Conservation (phyloP, 35 echinoderm and acorn worm species). For the Patiria miniata region DNA sequence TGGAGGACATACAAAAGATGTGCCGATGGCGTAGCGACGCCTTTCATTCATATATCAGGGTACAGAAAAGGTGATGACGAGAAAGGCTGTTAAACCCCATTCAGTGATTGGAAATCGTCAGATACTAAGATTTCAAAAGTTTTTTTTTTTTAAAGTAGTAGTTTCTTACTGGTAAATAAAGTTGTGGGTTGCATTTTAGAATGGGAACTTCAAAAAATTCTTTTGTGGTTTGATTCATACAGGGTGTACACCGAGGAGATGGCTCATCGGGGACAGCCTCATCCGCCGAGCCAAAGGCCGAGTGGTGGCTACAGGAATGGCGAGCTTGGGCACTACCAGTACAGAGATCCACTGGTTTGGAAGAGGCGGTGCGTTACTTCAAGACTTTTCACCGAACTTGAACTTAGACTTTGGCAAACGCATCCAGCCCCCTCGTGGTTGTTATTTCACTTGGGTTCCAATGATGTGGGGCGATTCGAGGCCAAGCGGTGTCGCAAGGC, state of each 20-base stretch:
- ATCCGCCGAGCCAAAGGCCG: background rate
- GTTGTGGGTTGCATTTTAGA: background rate
- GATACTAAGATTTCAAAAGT: background rate
- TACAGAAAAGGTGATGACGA: background rate
- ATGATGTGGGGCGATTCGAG: background rate
- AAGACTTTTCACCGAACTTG: background rate
- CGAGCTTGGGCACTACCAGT: background rate
- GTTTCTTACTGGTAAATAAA: background rate
- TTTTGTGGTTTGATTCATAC: background rate
- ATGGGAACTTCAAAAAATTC: background rate
- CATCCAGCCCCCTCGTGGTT: background rate
- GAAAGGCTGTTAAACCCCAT: background rate
- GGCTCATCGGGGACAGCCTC: background rate
- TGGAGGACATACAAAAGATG: slow-evolving; percentile 5
- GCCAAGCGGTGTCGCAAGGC: background rate
- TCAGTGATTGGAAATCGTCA: background rate
- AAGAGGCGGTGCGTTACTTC: background rate
- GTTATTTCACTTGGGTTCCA: background rate
- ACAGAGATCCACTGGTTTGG: background rate
- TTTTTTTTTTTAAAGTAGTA: too few species aligned
- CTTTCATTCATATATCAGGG: slow-evolving; percentile 1
- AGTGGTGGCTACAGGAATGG: background rate
- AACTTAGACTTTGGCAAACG: too few species aligned
- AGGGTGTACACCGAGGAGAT: too few species aligned
- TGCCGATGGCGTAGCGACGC: background rate